Percentiles rank a stretch among this genome's conserved stretches.
phyloP scores from a whole-genome alignment of 2,888 invertebrate genomes.

The Spisula solida region DNA sequence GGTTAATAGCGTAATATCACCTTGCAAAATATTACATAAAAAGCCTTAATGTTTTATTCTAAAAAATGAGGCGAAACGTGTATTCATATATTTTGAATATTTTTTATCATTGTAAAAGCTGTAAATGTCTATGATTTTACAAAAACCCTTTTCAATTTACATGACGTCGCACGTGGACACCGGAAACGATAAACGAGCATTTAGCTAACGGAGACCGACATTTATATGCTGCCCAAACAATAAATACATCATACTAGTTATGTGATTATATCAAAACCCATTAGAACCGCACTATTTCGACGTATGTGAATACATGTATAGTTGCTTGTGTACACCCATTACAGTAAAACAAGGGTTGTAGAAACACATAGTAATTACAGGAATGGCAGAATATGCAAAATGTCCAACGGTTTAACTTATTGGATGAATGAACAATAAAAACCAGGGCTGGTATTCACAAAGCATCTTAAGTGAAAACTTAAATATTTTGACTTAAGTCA shows the following conservation, averaged over 20 bases:
- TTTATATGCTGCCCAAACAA: not conserved
- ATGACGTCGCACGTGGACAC: not conserved
- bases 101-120: not conserved
- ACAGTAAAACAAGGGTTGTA: no score
- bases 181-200: constrained; percentile 11
- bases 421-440: no score
- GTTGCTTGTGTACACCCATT: no score
- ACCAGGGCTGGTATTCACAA: no score
- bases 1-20: no score
- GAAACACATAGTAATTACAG: no score
- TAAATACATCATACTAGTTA: not conserved
- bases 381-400: no score
- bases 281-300: no score
- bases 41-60: not conserved
- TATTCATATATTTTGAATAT: not conserved
- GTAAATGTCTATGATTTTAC: not conserved
- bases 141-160: not conserved
- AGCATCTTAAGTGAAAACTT: no score
- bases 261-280: not conserved
- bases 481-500: no score
- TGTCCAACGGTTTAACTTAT: no score
- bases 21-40: not conserved
- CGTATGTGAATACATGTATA: no score
- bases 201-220: not conserved
- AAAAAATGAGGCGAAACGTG: not conserved